Percentiles rank a stretch among this genome's conserved stretches.
Evolutionary conservation across 2,113 vertebrate species (phyloP).

Genomic region (Eudyptes chrysolophus): DNA sequence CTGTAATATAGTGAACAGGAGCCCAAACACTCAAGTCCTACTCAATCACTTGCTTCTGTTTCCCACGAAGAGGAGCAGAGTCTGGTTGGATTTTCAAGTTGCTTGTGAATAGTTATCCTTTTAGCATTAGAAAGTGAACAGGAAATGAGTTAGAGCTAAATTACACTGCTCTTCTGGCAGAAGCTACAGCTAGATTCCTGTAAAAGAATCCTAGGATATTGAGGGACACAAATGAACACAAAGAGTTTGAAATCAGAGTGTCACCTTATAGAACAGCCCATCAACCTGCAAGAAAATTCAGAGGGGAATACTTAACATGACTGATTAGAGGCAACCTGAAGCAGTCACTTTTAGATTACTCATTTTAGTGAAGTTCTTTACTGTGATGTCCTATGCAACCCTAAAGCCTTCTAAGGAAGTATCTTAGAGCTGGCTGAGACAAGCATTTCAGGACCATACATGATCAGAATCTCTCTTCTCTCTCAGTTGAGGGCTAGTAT

Average conservation of each 20-base stretch:
- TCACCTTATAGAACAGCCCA: constrained; percentile 86
- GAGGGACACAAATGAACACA: constrained; percentile 69
- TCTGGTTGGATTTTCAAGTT: constrained; percentile 60
- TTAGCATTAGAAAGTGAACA: constrained; percentile 64
- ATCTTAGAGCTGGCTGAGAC: background rate
- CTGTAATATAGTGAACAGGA: background rate
- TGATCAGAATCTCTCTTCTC: background rate
- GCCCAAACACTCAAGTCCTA: background rate
- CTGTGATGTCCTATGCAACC: background rate
- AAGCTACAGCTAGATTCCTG: constrained; percentile 77
- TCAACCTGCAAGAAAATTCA: constrained; percentile 89
- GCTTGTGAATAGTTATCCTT: constrained; percentile 28
- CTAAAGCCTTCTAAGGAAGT: background rate
- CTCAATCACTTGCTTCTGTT: background rate
- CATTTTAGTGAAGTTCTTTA: background rate
- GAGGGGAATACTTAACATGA: constrained; percentile 68
- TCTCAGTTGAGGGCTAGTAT: background rate
- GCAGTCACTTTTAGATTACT: constrained; percentile 2
- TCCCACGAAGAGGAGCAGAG: background rate
- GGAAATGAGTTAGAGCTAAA: constrained; percentile 62
- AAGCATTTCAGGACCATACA: background rate
- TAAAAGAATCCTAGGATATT: constrained; percentile 73
- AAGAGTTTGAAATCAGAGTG: constrained; percentile 77
- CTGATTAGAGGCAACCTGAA: constrained; percentile 9
- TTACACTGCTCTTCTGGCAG: constrained; percentile 48